Base-by-base conservation (phyloP, 2,113 vertebrate species). In the Stegastes partitus region DNA sequence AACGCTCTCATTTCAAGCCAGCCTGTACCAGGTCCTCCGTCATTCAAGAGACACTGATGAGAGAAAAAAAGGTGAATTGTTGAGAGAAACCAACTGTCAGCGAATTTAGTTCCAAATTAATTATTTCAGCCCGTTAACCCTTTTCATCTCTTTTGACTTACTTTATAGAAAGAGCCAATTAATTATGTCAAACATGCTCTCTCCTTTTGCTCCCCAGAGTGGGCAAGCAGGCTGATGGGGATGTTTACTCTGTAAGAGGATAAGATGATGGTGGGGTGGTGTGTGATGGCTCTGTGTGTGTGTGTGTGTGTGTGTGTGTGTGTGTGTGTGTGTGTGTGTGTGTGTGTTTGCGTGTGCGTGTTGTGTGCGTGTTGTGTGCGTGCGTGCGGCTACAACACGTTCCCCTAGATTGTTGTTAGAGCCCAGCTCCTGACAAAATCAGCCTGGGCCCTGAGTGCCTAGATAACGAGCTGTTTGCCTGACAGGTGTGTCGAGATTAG, bases 131-230 rank as follows among this genome's bases (percentile, higher is more conserved):
- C 96, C 92, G 95, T 96, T 97, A 97, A 97, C 96, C 95, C 95
- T 96, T 96, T 96, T 96, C 96, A 96, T 97, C 95, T 96, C 95
- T 96, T 96, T 71, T 96, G 96, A 96, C 96, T 96, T 94, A 95
- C 95, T 96, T 95, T 96, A 95, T 94, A 95, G 95, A 97, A 97
- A 87, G 96, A 97, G 95, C 96, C 97, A 97, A 97, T 98, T 97
- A 97, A 96, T 97, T 96, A 96, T 97, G 97, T 98, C 96, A 97
- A 97, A 97, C 96, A 96, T 95, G 95, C 94, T 97, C 96, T 96
- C 94, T 87, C 70, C 59, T 81, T 63, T 94, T 42, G 71, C 95
- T 95, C 95, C 79, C 57, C 94, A 94, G 96, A 95, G 92, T 87
- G 53, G 94, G 93, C 86, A 93, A 90, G 87, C 92, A 55, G 67